These are phyloP conservation scores for Punctoribates punctum DNA, from an alignment of 2,888 invertebrate genomes.

Conservation along the genomic window DNA sequence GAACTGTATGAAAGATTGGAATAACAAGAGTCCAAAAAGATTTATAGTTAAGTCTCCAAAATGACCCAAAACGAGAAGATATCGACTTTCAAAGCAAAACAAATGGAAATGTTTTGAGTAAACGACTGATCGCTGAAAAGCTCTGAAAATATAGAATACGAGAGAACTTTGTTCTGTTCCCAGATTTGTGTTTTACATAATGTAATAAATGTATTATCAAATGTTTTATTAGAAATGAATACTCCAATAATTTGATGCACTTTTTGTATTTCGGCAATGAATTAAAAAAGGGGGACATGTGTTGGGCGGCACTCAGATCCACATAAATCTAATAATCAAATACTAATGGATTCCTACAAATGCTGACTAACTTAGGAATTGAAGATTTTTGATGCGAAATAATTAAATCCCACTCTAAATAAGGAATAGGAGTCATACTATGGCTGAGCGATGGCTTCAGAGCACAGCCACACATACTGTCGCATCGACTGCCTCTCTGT, in stretches of 20 bases:
- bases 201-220: neutral
- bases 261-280: neutral
- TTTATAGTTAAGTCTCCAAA: neutral
- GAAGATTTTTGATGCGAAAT: neutral
- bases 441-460: neutral
- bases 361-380: conserved; percentile 6
- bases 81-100: neutral
- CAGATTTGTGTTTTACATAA: conserved; percentile 6
- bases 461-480: neutral
- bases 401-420: conserved; percentile 7
- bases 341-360: conserved; percentile 8
- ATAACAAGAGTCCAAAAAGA: conserved; percentile 1
- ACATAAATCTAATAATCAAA: conserved; percentile 2
- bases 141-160: neutral
- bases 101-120: neutral
- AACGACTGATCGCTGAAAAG: neutral
- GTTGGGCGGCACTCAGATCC: neutral
- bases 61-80: conserved; percentile 5
- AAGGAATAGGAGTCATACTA: conserved; percentile 3
- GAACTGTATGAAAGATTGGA: too few relatives aligned
- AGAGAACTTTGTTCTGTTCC: neutral
- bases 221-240: neutral
- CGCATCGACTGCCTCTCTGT: neutral
- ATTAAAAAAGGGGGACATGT: conserved; percentile 8
- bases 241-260: neutral